Percentiles rank a stretch among this genome's conserved stretches.
Evolutionary conservation across 2,888 invertebrate genomes (phyloP).

Genomic region (Criorhina ranunculi): DNA sequence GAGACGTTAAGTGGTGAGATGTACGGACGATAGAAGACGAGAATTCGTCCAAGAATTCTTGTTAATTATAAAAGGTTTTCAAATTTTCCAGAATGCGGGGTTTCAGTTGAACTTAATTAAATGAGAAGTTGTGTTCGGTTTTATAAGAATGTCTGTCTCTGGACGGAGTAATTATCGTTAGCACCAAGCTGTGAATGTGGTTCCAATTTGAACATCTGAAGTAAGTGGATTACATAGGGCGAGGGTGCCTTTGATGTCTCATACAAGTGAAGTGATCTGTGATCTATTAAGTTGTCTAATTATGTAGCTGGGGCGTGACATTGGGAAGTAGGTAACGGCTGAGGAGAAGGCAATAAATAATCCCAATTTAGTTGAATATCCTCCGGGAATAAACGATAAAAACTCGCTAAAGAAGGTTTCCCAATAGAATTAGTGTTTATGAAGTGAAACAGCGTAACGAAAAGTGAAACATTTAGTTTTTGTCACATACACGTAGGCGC

Average conservation of each 20-base stretch:
- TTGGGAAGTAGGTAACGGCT: no score
- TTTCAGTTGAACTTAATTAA: constrained; percentile 21
- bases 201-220: neutral
- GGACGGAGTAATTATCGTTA: neutral
- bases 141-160: neutral
- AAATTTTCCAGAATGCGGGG: constrained; percentile 12
- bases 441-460: no score
- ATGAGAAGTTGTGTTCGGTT: neutral
- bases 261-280: no score
- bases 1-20: constrained; percentile 17
- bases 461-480: no score
- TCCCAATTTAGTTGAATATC: no score
- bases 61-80: constrained; percentile 24
- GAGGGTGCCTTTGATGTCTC: neutral
- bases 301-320: no score
- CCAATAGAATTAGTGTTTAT: no score
- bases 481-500: no score
- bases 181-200: neutral
- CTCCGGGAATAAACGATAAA: no score
- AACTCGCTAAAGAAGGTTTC: no score
- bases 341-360: no score
- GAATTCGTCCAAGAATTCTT: neutral
- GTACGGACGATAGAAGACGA: neutral
- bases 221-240: neutral
- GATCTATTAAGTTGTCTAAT: no score